Evolutionary conservation across 2,888 invertebrate species (phyloP), one percentile per base, ranked within the genome.

Genomic region (Cenopis cana): DNA sequence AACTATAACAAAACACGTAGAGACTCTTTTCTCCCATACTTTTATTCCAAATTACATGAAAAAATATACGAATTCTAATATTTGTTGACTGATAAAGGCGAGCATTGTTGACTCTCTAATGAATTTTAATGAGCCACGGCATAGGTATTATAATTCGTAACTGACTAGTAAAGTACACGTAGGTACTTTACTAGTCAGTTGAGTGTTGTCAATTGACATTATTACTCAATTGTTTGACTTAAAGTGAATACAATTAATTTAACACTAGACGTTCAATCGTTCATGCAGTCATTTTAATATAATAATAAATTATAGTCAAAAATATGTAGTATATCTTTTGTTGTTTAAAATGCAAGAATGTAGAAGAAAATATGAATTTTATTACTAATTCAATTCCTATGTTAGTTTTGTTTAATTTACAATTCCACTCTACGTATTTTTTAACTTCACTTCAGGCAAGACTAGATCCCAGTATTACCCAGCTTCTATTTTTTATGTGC

Each of bases 401-500:
- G 4, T 29, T 49, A 24, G 38, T 3, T 14, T 14, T 14, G 2
- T 41, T 60, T 46, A 4, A 12, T 6, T n/a, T 33, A 29, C 8
- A 38, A 64, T 55, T 67, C 84, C 38, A 74, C 88, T 91, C 90
- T 71, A 87, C 70, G 11, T 52, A 73, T 79, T 85, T 75, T 54
- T 72, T 79, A 76, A 74, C 68, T 73, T 70, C 52, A 64, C 36
- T 64, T 38, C 36, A 68, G 76, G 75, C 79, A 78, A 62, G 83
- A 85, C 88, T 91, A 91, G 91, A 89, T 89, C 86, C 90, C 87
- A 89, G 89, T 87, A 90, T 88, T 88, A 89, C 83, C 82, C 85
- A 87, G 85, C 86, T 76, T 89, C 87, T 89, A 89, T 90, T 93
- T 93, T 93, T 93, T 92, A 90, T 87, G 78, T 79, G 82, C 82